These are phyloP conservation scores for Nowickia ferox DNA, from an alignment of 2,888 invertebrate genomes.

Conservation along the genomic window DNA sequence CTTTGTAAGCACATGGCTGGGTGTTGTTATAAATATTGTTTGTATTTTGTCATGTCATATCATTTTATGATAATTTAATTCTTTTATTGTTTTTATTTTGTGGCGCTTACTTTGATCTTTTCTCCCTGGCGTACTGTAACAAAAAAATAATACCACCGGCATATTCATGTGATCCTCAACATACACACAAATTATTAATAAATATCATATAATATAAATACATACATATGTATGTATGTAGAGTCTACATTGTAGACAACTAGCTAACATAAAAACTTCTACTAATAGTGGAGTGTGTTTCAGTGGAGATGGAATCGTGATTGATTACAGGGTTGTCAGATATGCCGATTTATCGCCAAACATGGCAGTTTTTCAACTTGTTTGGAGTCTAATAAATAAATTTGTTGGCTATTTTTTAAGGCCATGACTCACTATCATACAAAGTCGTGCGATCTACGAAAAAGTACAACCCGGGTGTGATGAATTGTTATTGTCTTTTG, in stretches of 20 bases:
- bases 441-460: too few species aligned
- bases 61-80: conserved; percentile 82
- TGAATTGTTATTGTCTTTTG: too few species aligned
- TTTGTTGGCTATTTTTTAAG: too few species aligned
- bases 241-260: conserved; percentile 7
- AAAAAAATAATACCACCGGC: conserved; percentile 41
- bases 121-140: conserved; percentile 30
- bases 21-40: conserved; percentile 56
- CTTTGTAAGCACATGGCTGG: not conserved
- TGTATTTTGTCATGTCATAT: conserved; percentile 83
- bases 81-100: conserved; percentile 45
- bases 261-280: conserved; percentile 7
- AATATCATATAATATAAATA: conserved; percentile 20
- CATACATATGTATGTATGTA: not conserved
- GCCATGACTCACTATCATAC: too few species aligned
- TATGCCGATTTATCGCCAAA: too few species aligned
- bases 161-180: conserved; percentile 15
- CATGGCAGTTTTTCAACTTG: too few species aligned
- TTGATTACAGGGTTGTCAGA: too few species aligned
- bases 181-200: conserved; percentile 26
- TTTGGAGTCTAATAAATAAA: too few species aligned
- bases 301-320: not conserved
- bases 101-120: conserved; percentile 73
- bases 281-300: not conserved
- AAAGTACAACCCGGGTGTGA: too few species aligned